Percentiles rank a stretch among this genome's conserved stretches.
Conservation (phyloP, 1,140 invertebrate genomes). For the Metopolophium dirhodum region DNA sequence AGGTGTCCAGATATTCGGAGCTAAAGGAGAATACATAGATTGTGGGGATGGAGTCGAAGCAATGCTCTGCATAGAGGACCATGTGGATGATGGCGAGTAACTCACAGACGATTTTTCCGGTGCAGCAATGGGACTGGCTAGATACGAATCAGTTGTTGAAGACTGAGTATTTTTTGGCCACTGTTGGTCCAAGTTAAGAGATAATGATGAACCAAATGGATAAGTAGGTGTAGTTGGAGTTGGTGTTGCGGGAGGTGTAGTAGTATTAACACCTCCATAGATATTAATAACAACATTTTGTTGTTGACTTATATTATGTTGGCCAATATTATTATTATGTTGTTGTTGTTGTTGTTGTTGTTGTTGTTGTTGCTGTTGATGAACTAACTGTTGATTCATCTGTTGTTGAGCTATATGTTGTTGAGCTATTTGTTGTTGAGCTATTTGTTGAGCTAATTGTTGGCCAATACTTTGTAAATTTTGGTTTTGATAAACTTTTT, state of each 20-base stretch:
- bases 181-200: conserved; percentile 36
- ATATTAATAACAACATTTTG: conserved; percentile 52
- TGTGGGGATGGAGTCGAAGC: conserved; percentile 52
- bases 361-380: not conserved
- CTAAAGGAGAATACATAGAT: conserved; percentile 58
- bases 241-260: conserved; percentile 37
- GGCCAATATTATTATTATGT: not conserved
- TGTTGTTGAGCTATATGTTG: conserved; percentile 27
- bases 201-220: conserved; percentile 58
- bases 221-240: conserved; percentile 59
- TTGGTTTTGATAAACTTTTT: conserved; percentile 51
- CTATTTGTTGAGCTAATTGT: conserved; percentile 40
- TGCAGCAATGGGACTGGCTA: conserved; percentile 59
- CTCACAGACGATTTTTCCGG: conserved; percentile 43
- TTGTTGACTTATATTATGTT: conserved; percentile 45
- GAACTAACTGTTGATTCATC: not conserved
- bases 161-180: conserved; percentile 56
- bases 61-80: conserved; percentile 51
- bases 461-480: conserved; percentile 41
- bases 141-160: conserved; percentile 56
- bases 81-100: conserved; percentile 57
- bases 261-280: conserved; percentile 43
- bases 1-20: conserved; percentile 58
- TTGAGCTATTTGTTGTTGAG: conserved; percentile 32
- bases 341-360: conserved; percentile 32